phyloP scores from a whole-genome alignment of 2,888 invertebrate species.

The Papilio demoleus region DNA sequence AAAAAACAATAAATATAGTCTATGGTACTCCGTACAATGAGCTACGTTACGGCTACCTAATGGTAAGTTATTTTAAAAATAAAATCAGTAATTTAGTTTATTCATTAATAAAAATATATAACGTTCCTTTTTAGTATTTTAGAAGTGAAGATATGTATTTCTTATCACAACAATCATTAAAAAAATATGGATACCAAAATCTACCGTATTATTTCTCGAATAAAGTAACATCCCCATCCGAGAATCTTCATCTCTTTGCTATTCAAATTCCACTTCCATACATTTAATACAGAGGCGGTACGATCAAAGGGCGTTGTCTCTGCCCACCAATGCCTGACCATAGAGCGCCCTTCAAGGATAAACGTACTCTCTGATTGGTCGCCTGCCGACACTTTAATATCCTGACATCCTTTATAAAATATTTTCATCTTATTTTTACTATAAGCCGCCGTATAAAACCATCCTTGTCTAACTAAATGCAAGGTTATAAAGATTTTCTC shows the following conservation, averaged over 20 bases:
- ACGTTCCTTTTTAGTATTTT: too few species aligned
- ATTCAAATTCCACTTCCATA: slow-evolving; percentile 70
- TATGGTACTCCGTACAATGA: too few species aligned
- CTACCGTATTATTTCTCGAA: too few species aligned
- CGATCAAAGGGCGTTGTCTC: slow-evolving; percentile 70
- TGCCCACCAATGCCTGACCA: slow-evolving; percentile 66
- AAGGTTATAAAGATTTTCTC: slow-evolving; percentile 20
- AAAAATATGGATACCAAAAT: too few species aligned
- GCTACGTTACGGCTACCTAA: too few species aligned
- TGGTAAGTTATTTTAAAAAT: too few species aligned
- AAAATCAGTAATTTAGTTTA: too few species aligned
- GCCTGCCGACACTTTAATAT: slow-evolving; percentile 60
- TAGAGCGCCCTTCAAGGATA: slow-evolving; percentile 79
- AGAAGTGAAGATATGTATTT: too few species aligned
- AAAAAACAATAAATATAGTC: too few species aligned
- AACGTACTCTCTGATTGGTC: slow-evolving; percentile 63
- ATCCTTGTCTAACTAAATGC: slow-evolving; percentile 45
- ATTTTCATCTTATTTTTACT: slow-evolving; percentile 58
- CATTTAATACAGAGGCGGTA: slow-evolving; percentile 68
- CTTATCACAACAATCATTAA: too few species aligned
- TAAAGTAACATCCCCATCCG: slow-evolving; percentile 15
- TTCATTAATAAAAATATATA: too few species aligned
- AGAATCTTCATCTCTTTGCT: slow-evolving; percentile 59
- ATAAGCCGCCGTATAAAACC: slow-evolving; percentile 43
- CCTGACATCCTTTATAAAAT: slow-evolving; percentile 65